Base-by-base conservation (phyloP, 2,113 vertebrate species). In the Mormyrus iriodes region DNA sequence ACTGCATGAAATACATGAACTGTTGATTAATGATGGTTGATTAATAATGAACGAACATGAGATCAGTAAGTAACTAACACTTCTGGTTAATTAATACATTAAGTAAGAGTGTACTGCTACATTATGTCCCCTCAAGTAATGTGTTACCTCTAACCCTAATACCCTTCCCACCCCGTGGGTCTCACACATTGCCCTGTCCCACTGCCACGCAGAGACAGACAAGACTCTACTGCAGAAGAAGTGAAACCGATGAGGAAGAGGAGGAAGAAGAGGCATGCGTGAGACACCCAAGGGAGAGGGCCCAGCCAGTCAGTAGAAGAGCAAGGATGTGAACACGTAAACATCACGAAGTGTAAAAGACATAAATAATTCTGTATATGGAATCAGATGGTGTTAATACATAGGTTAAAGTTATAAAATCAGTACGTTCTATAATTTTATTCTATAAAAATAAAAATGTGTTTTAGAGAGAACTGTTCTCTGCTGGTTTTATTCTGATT, bases 381-480 rank as follows among this genome's bases (percentile, higher is more conserved):
- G 95, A 94, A 92, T 94, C 91, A 94, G 93, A 93, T 94, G 93
- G 90, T 92, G 58, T 93, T 93, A 95, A 96, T 96, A 95, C 94
- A 95, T 95, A 95, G 93, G 90, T 93, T 90, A 92, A 91, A 90
- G 91, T 93, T 92, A 88, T 91, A 86, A 89, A 88, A 69, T 69
- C 65, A 92, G 84, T 93, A 94, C 91, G 88, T 95, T 94, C 92
- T 89, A 89, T 93, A 90, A 95, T 92, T 95, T 88, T 96, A 94
- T 96, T 96, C 95, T 95, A 95, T 93, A 94, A 95, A 93, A 95
- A 95, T 95, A 95, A 96, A 95, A 90, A 93, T 93, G 85, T 92
- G 92, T 96, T 94, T 93, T 93, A 92, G 93, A 94, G 90, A 92
- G 90, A 89, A 88, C 42, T 87, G 55, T 61, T 65, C 86, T 21